Evolutionary conservation across 2,113 vertebrate genomes (phyloP), one percentile per base, ranked within the genome.

Genomic region (Scophthalmus maximus): DNA sequence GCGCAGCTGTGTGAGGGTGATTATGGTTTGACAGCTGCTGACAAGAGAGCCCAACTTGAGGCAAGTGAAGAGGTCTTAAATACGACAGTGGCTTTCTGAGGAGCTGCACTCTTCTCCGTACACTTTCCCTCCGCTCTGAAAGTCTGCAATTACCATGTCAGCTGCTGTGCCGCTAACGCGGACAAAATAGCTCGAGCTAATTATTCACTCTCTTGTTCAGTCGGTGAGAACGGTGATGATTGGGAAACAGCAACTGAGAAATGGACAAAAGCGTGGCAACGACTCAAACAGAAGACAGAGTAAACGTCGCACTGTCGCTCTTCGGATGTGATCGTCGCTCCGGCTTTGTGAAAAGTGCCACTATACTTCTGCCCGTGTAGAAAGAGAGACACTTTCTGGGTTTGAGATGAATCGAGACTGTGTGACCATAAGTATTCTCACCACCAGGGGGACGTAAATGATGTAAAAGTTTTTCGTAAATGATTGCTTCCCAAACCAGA

Each of bases 61-160:
- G 73, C 71, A 57, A 76, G 69, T 81, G 68, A 85, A 84, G 84
- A 85, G 83, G 78, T 91, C 58, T 83, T 87, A 83, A 88, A 91
- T 76, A 85, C 82, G 66, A 73, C 83, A 85, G 84, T 59, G 64
- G 76, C 64, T 78, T 65, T 84, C 77, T 64, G 73, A 87, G 79
- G 56, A 78, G 71, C 78, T 82, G 27, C 70, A 38, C 76, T 87
- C 80, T 63, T 73, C 75, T 63, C 76, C 18, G 56, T 71, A 75
- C 73, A 57, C 77, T 78, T 69, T 78, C 56, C 61, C 50, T 29
- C 30, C 27, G 69, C 64, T 68, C 47, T 77, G 89, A 90, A 86
- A 88, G 74, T 82, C 72, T 85, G 81, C 77, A 88, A 92, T 93
- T 90, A 91, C 78, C 32, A 25, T 71, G 88, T 92, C 90, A 86